Conservation (phyloP, 2,797 vertebrate genomes). For the Synaphobranchus kaupii region DNA sequence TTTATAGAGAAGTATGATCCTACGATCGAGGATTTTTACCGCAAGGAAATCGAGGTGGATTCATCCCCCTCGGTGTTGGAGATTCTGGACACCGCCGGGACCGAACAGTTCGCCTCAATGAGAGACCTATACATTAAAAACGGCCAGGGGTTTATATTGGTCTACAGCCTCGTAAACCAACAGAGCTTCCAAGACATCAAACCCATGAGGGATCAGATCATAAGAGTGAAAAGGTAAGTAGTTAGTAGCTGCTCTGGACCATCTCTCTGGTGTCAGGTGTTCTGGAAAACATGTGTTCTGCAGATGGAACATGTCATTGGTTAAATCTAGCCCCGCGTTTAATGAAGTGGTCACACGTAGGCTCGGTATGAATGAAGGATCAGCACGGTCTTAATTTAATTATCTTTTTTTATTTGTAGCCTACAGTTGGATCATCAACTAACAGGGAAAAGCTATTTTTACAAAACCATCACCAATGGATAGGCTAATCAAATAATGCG, state of each 20-base stretch:
- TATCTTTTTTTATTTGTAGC: neutral
- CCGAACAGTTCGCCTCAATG: conserved; percentile 97
- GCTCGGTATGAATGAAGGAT: neutral
- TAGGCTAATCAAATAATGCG: neutral
- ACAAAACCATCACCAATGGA: neutral
- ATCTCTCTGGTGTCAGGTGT: neutral
- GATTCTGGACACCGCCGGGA: conserved; percentile 95
- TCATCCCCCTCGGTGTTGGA: conserved; percentile 93
- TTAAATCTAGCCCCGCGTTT: neutral
- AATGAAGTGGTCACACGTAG: neutral
- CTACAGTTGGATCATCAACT: too few species aligned
- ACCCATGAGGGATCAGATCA: conserved; percentile 97
- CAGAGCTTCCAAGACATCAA: conserved; percentile 98
- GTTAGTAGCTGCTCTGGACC: conserved; percentile 26
- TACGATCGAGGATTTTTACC: conserved; percentile 97
- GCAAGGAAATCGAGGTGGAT: conserved; percentile 97
- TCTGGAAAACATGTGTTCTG: neutral
- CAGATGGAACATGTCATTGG: conserved; percentile 4
- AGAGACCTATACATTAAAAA: conserved; percentile 97
- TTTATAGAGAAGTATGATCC: conserved; percentile 98
- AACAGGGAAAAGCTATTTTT: neutral
- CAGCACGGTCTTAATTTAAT: neutral
- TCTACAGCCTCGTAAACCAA: conserved; percentile 97
- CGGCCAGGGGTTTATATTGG: conserved; percentile 93
- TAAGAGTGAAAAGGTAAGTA: conserved; percentile 92